phyloP scores from a whole-genome alignment of 2,797 vertebrate genomes.

The Sebastes itinus region DNA sequence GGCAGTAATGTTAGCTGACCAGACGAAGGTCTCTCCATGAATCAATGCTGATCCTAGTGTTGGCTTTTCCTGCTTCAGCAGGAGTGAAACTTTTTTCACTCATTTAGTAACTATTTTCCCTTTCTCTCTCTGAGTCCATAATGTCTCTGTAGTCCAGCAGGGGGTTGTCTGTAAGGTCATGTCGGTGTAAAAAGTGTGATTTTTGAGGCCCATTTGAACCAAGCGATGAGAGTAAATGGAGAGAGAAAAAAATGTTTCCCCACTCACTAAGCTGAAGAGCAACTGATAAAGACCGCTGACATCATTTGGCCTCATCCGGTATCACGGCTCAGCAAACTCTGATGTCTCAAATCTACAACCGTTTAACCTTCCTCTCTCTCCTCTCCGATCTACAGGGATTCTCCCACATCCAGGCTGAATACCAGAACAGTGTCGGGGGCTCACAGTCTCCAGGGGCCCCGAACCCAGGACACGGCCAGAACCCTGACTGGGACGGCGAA shows the following conservation, averaged over 20 bases:
- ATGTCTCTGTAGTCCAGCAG: slow-evolving; percentile 23
- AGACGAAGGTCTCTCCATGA: no score
- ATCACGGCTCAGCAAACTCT: slow-evolving; percentile 25
- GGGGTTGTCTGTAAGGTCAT: neutral
- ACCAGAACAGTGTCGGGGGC: slow-evolving; percentile 90
- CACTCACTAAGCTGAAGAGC: neutral
- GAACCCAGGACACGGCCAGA: slow-evolving; percentile 87
- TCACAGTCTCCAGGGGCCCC: slow-evolving; percentile 93
- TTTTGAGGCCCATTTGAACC: slow-evolving; percentile 14
- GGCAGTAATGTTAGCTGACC: no score
- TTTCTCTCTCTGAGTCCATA: neutral
- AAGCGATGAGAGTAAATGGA: slow-evolving; percentile 14
- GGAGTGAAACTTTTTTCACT: neutral
- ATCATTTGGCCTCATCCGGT: slow-evolving; percentile 15
- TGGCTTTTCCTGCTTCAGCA: no score
- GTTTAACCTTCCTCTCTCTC: slow-evolving; percentile 6
- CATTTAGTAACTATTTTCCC: neutral
- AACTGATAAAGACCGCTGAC: slow-evolving; percentile 7
- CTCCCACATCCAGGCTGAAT: slow-evolving; percentile 94
- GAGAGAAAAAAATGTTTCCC: neutral
- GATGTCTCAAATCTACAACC: neutral
- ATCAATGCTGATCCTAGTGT: no score
- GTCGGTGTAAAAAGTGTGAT: slow-evolving; percentile 4
- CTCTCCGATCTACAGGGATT: slow-evolving; percentile 85
- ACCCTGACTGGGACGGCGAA: slow-evolving; percentile 93